phyloP scores from a whole-genome alignment of 2,888 invertebrate genomes.

The Brenthis ino region DNA sequence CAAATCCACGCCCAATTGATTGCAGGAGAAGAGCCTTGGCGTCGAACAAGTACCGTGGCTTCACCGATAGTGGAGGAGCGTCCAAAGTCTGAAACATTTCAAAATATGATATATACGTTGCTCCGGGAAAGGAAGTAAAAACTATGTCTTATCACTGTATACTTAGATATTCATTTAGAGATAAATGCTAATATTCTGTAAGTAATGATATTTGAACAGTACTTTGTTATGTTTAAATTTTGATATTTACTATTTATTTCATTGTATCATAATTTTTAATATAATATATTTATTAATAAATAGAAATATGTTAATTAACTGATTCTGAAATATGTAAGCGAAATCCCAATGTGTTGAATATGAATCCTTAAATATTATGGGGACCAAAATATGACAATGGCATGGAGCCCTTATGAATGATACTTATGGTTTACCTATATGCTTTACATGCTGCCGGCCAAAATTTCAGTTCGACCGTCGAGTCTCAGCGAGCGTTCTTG shows the following conservation, averaged over 20 bases:
- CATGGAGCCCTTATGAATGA: conserved; percentile 78
- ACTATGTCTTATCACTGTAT: neutral
- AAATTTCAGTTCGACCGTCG: conserved; percentile 75
- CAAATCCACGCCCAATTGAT: conserved; percentile 88
- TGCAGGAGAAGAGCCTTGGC: conserved; percentile 85
- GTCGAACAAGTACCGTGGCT: conserved; percentile 83
- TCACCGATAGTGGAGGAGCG: conserved; percentile 71
- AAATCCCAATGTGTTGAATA: conserved; percentile 41
- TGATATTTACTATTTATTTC: too few relatives aligned
- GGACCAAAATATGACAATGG: conserved; percentile 61
- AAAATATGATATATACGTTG: conserved; percentile 49
- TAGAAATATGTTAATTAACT: conserved; percentile 1
- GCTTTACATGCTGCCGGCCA: conserved; percentile 71
- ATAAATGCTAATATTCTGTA: too few relatives aligned
- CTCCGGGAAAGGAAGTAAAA: conserved; percentile 38
- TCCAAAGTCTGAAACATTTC: conserved; percentile 68
- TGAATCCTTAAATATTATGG: conserved; percentile 47
- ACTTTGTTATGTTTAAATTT: too few relatives aligned
- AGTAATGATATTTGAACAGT: too few relatives aligned
- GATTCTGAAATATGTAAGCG: conserved; percentile 1
- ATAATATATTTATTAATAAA: neutral
- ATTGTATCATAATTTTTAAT: too few relatives aligned
- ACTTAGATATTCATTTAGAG: too few relatives aligned
- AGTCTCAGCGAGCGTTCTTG: conserved; percentile 71
- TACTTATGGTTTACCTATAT: conserved; percentile 82